phyloP scores from a whole-genome alignment of 2,888 invertebrate genomes.

The Drosophila imparisetae region DNA sequence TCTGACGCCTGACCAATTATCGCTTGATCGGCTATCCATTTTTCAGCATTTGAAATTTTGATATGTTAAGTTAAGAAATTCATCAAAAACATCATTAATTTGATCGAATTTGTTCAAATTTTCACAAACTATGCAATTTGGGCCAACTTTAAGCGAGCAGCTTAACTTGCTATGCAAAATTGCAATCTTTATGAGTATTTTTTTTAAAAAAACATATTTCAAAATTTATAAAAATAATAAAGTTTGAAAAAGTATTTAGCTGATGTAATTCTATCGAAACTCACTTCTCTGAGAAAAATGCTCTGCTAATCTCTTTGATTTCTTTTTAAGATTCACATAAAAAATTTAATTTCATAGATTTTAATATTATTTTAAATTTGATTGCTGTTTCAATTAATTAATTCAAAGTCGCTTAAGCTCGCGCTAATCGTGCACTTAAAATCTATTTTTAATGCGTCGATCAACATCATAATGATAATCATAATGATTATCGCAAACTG shows the following conservation, averaged over 20 bases:
- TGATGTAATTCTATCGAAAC: not conserved
- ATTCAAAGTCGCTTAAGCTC: not conserved
- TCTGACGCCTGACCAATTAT: constrained; percentile 42
- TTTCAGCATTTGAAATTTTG: not conserved
- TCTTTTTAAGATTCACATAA: not conserved
- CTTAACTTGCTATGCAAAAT: not conserved
- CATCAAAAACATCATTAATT: not conserved
- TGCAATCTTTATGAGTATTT: not conserved
- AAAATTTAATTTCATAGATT: not conserved
- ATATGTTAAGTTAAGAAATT: not conserved
- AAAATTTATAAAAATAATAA: not conserved
- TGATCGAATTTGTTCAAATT: not conserved
- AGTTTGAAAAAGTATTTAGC: not conserved
- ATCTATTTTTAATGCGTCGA: constrained; percentile 56
- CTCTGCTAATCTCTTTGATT: not conserved
- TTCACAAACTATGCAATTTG: too few species aligned
- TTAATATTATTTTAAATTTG: not conserved
- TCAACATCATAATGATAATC: constrained; percentile 38
- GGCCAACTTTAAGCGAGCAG: not conserved
- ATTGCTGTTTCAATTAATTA: not conserved
- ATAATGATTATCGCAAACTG: constrained; percentile 59
- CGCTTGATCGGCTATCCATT: constrained; percentile 17
- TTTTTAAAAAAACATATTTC: not conserved
- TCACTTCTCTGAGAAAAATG: not conserved
- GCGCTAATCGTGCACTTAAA: constrained; percentile 53